These are phyloP conservation scores for Eriosoma lanigerum DNA, from an alignment of 1,140 invertebrate species.

Conservation along the genomic window DNA sequence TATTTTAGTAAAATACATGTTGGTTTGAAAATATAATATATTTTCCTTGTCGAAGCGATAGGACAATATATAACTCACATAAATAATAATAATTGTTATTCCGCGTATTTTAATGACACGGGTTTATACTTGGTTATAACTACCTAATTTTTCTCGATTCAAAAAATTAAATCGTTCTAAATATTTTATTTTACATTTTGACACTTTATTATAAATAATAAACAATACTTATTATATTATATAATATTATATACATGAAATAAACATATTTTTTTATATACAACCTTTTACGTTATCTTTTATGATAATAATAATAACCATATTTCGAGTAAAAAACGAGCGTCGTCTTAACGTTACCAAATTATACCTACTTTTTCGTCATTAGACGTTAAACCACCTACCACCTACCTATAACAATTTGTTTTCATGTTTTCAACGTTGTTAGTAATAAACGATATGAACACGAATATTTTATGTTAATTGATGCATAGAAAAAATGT, in stretches of 20 bases:
- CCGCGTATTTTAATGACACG: neutral
- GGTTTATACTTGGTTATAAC: no score
- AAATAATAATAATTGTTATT: neutral
- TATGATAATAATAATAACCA: no score
- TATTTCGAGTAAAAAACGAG: no score
- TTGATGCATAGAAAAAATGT: conserved; percentile 13
- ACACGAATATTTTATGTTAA: neutral
- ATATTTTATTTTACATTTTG: no score
- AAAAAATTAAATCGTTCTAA: no score
- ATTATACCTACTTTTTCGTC: neutral
- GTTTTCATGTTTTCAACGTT: neutral
- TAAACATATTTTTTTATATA: no score
- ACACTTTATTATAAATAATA: no score
- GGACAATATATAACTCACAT: neutral
- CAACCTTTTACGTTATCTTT: no score
- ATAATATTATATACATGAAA: no score
- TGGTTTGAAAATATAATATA: neutral
- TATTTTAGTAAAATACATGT: neutral
- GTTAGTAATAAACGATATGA: neutral
- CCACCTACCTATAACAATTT: neutral
- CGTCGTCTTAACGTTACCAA: no score
- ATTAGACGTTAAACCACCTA: neutral
- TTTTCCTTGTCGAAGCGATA: neutral
- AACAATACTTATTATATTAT: no score
- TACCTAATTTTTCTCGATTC: no score